Evolutionary conservation across 2,888 invertebrate species (phyloP).

Genomic region (Diarsia dahlii): DNA sequence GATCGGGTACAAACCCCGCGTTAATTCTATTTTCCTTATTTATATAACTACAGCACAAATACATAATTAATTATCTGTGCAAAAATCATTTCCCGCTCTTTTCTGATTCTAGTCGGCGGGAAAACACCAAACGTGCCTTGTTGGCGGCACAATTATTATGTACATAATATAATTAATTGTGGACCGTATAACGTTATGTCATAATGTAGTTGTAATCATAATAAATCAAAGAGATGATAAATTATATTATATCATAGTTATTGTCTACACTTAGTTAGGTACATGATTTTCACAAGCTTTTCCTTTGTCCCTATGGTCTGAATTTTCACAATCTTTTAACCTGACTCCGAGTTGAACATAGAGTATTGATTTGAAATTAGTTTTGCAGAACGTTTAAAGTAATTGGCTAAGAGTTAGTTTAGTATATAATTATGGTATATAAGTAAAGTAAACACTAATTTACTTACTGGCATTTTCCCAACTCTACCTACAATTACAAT

Average conservation of each 20-base stretch:
- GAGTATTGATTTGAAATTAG: no score
- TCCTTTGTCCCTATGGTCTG: no score
- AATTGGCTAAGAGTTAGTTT: no score
- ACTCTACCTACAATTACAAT: no score
- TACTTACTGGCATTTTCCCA: no score
- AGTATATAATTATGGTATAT: no score
- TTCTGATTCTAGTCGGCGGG: conserved; percentile 6
- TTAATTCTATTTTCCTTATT: conserved; percentile 7
- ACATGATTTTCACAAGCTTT: no score
- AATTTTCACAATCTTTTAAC: no score
- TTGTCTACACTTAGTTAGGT: no score
- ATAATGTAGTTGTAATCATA: conserved; percentile 4
- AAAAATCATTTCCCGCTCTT: conserved; percentile 7
- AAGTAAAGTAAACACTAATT: no score
- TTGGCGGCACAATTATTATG: neutral
- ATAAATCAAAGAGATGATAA: neutral
- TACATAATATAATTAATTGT: neutral
- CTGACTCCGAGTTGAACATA: no score
- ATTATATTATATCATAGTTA: neutral
- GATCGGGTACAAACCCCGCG: neutral
- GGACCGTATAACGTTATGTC: neutral
- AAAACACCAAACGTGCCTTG: conserved; percentile 15
- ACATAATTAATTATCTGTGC: conserved; percentile 1
- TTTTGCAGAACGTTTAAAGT: no score
- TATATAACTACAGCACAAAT: neutral